A percentile compares a stretch with the other conserved stretches of the same genome.
Evolutionary conservation across 2,113 vertebrate genomes (phyloP).

Genomic region (Accipiter cooperii): DNA sequence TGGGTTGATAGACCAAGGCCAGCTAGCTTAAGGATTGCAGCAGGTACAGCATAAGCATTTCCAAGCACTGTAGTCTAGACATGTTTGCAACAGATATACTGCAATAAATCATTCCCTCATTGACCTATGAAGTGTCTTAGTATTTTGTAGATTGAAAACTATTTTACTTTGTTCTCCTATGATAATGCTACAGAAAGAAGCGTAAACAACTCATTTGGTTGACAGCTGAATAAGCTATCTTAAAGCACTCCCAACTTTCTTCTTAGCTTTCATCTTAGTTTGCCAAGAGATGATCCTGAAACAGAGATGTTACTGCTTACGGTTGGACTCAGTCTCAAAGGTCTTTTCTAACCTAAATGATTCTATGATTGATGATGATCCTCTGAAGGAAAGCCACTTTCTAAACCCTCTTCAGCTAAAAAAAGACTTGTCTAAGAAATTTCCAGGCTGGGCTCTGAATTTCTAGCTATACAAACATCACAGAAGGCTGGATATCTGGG

Average conservation of each 20-base stretch:
- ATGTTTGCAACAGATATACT: neutral
- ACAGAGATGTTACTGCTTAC: neutral
- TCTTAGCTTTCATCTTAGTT: neutral
- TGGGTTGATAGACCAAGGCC: neutral
- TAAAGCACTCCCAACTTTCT: neutral
- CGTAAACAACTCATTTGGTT: neutral
- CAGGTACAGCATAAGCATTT: neutral
- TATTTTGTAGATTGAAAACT: neutral
- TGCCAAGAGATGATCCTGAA: neutral
- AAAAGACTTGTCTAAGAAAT: neutral
- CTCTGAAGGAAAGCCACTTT: neutral
- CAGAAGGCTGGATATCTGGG: neutral
- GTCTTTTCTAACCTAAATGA: neutral
- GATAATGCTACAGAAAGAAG: neutral
- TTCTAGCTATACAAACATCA: neutral
- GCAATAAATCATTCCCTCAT: neutral
- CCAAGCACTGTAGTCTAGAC: neutral
- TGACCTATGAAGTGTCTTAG: neutral
- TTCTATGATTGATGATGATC: neutral
- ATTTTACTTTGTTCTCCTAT: neutral
- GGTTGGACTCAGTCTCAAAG: neutral
- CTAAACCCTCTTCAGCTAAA: neutral
- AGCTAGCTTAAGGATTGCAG: neutral
- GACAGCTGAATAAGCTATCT: neutral
- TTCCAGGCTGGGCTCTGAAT: neutral